Conservation (phyloP, 2,888 invertebrate genomes). For the Ellobium chinense region DNA sequence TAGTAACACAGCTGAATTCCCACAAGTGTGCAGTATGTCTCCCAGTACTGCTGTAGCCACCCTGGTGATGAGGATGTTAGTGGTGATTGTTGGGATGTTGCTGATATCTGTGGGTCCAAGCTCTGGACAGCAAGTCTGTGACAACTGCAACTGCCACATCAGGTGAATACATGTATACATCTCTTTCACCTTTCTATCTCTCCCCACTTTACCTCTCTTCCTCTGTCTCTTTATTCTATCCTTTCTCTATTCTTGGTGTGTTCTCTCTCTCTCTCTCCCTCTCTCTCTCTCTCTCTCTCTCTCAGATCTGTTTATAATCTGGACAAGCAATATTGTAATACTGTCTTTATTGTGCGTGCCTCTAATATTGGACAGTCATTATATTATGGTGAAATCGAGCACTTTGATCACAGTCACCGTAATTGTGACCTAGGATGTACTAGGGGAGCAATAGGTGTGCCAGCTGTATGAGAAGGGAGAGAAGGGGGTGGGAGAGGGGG, state of each 20-base stretch:
- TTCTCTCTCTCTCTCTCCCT: not conserved
- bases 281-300: not conserved
- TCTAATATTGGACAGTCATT: too few relatives aligned
- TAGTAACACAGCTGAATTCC: not conserved
- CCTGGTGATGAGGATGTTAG: not conserved
- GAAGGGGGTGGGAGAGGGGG: too few relatives aligned
- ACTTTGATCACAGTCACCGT: too few relatives aligned
- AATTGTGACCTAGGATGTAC: too few relatives aligned
- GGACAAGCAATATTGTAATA: not conserved
- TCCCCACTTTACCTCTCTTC: too few relatives aligned
- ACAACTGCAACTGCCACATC: constrained; percentile 42
- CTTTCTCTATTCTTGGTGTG: not conserved
- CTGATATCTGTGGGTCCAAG: not conserved
- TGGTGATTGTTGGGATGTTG: not conserved
- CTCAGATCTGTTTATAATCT: not conserved
- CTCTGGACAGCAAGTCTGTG: constrained; percentile 12
- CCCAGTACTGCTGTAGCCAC: not conserved
- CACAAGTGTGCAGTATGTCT: not conserved
- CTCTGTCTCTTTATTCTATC: too few relatives aligned
- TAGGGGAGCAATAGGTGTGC: too few relatives aligned
- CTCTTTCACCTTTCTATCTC: too few relatives aligned
- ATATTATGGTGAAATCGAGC: too few relatives aligned
- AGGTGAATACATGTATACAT: too few relatives aligned
- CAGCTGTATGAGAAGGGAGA: too few relatives aligned
- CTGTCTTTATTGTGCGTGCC: too few relatives aligned